Evolutionary conservation across 1,140 invertebrate species (phyloP).

Genomic region (Sminthurides bifidus): DNA sequence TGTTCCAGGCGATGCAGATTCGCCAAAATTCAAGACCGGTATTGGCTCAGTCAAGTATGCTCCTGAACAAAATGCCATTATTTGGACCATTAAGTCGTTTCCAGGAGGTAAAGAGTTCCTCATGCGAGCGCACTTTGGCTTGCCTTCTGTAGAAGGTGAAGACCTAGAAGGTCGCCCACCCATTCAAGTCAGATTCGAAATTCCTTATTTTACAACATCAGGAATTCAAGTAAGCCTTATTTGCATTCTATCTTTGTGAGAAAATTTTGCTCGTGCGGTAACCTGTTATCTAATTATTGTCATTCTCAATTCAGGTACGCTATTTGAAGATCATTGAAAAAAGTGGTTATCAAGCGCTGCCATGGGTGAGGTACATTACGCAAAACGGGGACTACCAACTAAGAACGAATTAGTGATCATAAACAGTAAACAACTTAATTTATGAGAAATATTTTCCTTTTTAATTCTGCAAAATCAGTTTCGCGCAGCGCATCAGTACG

Average conservation of each 20-base stretch:
- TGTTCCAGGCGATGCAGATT: conserved; percentile 94
- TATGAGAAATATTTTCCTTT: too few species aligned
- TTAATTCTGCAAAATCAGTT: too few species aligned
- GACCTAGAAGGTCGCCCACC: conserved; percentile 94
- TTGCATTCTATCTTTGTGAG: neutral
- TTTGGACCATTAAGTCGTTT: conserved; percentile 99
- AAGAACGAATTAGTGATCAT: conserved; percentile 68
- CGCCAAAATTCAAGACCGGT: conserved; percentile 97
- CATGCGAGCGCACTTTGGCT: conserved; percentile 97
- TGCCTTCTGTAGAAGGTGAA: conserved; percentile 91
- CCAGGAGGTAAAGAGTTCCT: conserved; percentile 98
- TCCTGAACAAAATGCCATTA: conserved; percentile 93
- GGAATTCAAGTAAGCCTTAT: conserved; percentile 72
- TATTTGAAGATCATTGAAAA: conserved; percentile 99
- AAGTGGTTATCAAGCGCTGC: conserved; percentile 96
- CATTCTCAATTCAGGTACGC: conserved; percentile 48
- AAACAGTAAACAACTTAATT: too few species aligned
- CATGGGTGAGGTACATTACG: conserved; percentile 98
- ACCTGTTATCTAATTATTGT: neutral
- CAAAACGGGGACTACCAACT: conserved; percentile 99
- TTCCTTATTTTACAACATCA: conserved; percentile 98
- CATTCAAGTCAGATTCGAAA: conserved; percentile 98
- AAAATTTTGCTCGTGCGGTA: neutral
- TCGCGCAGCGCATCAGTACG: too few species aligned
- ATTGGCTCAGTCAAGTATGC: conserved; percentile 96